Percentiles rank a stretch among this genome's conserved stretches.
Evolutionary conservation across 2,888 invertebrate genomes (phyloP).

Genomic region (Sphaerophoria taeniata): DNA sequence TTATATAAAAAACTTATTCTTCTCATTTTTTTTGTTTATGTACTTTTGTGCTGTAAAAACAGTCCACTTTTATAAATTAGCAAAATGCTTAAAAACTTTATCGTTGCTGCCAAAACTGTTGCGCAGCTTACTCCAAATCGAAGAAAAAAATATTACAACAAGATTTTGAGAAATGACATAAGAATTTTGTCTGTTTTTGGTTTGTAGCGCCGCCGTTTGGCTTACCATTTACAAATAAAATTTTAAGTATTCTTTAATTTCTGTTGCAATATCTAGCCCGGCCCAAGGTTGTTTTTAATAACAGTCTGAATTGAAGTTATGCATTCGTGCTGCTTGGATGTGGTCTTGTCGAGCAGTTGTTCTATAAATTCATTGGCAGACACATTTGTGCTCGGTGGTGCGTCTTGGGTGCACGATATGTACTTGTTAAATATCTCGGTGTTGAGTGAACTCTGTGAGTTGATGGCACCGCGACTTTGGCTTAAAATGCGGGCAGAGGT

Average conservation of each 20-base stretch:
- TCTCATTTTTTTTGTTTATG: conserved; percentile 23
- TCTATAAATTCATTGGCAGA: conserved; percentile 80
- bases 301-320: conserved; percentile 80
- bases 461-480: conserved; percentile 78
- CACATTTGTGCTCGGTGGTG: conserved; percentile 80
- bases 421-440: conserved; percentile 81
- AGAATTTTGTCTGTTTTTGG: conserved; percentile 28
- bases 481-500: conserved; percentile 79
- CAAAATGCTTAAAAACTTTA: conserved; percentile 54
- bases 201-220: background rate
- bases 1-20: conserved; percentile 24
- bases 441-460: conserved; percentile 80
- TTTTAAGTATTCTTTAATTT: background rate
- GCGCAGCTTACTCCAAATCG: conserved; percentile 24
- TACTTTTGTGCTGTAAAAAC: conserved; percentile 66
- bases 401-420: conserved; percentile 81
- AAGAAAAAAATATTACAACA: conserved; percentile 47
- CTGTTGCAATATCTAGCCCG: conserved; percentile 76
- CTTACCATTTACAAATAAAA: too few species aligned
- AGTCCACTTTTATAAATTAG: conserved; percentile 44
- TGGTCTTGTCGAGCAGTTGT: conserved; percentile 80
- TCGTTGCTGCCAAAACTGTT: conserved; percentile 26
- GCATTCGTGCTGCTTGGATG: conserved; percentile 80
- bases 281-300: conserved; percentile 79
- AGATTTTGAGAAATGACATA: conserved; percentile 59